Evolutionary conservation across 1,140 invertebrate genomes (phyloP).

Genomic region (Leptonema lineaticorne): DNA sequence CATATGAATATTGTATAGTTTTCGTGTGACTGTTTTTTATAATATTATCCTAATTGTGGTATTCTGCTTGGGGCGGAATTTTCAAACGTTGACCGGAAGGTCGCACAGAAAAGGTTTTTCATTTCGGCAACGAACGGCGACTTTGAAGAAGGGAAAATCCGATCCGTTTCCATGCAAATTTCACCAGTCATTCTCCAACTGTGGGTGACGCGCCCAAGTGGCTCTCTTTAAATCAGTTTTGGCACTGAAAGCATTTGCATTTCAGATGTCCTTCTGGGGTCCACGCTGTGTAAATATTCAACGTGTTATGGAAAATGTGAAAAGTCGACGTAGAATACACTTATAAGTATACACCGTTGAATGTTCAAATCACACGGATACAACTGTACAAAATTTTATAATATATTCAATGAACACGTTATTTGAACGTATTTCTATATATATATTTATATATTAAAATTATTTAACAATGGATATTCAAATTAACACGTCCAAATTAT

Average conservation of each 20-base stretch:
- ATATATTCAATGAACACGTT: no score
- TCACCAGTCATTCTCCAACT: background rate
- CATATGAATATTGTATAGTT: no score
- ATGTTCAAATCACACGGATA: no score
- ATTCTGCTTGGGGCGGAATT: no score
- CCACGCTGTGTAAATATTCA: conserved; percentile 2
- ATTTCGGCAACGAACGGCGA: conserved; percentile 1
- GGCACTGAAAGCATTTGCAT: conserved; percentile 14
- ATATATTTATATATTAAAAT: no score
- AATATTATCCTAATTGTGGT: no score
- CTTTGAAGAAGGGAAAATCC: conserved; percentile 12
- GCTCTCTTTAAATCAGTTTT: background rate
- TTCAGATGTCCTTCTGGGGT: background rate
- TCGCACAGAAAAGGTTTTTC: conserved; percentile 22
- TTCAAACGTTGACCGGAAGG: conserved; percentile 26
- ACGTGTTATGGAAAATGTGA: background rate
- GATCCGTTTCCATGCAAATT: conserved; percentile 21
- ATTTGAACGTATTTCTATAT: no score
- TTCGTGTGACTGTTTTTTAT: no score
- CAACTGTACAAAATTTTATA: no score
- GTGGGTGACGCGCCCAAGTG: conserved; percentile 8
- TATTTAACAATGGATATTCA: no score
- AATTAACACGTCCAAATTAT: no score
- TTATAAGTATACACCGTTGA: no score
- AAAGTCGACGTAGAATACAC: background rate